These are phyloP conservation scores for Melozone crissalis DNA, from an alignment of 2,113 vertebrate species.

Conservation along the genomic window DNA sequence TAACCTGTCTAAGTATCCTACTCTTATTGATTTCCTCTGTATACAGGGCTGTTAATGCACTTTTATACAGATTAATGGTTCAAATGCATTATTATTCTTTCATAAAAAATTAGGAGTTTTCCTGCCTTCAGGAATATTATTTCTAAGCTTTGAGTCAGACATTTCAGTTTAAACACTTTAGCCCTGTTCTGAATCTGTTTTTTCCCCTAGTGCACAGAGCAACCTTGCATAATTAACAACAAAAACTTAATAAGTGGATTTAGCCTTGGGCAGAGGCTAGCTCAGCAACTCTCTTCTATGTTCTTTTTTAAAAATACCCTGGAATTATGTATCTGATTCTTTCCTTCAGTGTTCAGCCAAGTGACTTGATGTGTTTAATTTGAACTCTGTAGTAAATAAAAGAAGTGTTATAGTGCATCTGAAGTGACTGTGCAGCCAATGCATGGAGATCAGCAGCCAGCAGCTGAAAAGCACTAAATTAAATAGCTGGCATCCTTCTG, in stretches of 20 bases:
- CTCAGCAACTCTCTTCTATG: background rate
- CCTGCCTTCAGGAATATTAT: background rate
- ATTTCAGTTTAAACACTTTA: background rate
- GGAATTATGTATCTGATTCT: background rate
- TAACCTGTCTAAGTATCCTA: background rate
- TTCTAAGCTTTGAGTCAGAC: background rate
- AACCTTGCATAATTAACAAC: background rate
- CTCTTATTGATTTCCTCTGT: background rate
- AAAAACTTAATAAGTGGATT: background rate
- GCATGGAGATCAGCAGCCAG: background rate
- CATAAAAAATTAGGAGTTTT: background rate
- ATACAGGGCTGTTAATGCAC: background rate
- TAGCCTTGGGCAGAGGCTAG: background rate
- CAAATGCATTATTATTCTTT: background rate
- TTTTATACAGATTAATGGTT: background rate
- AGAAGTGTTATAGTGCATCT: background rate
- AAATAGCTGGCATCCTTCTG: background rate
- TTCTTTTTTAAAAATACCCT: background rate
- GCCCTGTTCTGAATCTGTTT: background rate
- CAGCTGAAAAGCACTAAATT: background rate
- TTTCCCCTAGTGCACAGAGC: background rate
- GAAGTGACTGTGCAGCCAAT: background rate
- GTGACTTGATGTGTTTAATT: background rate
- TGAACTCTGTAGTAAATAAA: background rate
- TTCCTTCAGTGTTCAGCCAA: background rate